phyloP scores from a whole-genome alignment of 2,888 invertebrate genomes.

The Lapara coniferarum region DNA sequence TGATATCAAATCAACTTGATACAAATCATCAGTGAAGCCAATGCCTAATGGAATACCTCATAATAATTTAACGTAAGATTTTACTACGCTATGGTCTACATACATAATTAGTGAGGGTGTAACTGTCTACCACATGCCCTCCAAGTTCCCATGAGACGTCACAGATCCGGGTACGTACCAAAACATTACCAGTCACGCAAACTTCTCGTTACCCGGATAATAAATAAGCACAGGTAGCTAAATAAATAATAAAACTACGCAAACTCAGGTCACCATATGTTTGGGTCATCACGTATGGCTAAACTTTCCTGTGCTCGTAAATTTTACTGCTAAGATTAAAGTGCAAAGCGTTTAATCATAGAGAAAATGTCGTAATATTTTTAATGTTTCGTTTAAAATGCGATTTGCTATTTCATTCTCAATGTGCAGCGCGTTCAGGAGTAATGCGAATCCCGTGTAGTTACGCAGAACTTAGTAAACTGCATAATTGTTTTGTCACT shows the following conservation, averaged over 20 bases:
- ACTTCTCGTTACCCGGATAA: slow-evolving; percentile 55
- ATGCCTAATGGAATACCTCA: background rate
- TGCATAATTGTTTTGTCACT: too few relatives aligned
- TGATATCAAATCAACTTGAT: too few relatives aligned
- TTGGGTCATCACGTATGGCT: slow-evolving; percentile 16
- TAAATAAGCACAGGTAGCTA: slow-evolving; percentile 42
- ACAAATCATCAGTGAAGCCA: too few relatives aligned
- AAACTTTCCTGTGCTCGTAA: slow-evolving; percentile 17
- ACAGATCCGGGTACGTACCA: slow-evolving; percentile 41
- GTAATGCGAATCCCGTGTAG: too few relatives aligned
- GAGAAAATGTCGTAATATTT: background rate
- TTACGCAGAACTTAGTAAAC: too few relatives aligned
- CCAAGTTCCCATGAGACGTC: slow-evolving; percentile 39
- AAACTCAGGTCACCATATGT: slow-evolving; percentile 34
- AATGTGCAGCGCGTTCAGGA: background rate
- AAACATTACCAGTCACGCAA: slow-evolving; percentile 53
- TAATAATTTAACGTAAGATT: slow-evolving; percentile 6
- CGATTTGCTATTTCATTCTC: background rate
- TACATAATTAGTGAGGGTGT: background rate
- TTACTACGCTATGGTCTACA: background rate
- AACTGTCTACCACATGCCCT: slow-evolving; percentile 8
- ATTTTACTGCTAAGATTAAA: slow-evolving; percentile 16
- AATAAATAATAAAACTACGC: slow-evolving; percentile 48
- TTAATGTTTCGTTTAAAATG: background rate
- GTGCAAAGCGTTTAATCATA: slow-evolving; percentile 5